Evolutionary conservation across 2,797 vertebrate species (phyloP).

Genomic region (Leptatherina wallacei): DNA sequence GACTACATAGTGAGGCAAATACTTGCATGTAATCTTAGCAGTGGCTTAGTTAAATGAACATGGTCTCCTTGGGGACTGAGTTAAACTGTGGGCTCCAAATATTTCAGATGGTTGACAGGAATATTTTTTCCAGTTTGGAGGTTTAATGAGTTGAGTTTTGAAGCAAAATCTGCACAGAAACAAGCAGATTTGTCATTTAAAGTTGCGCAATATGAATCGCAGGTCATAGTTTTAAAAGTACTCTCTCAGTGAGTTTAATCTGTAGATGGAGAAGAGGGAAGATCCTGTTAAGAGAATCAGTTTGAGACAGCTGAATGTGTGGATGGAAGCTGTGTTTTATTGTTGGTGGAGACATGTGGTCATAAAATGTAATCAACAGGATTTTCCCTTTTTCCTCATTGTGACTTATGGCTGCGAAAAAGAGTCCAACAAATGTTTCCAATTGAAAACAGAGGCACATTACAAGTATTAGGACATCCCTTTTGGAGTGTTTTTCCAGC

Average conservation of each 20-base stretch:
- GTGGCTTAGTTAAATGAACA: not conserved
- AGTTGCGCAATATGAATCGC: not conserved
- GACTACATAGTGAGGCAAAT: conserved; percentile 4
- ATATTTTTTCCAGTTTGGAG: not conserved
- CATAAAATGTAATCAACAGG: conserved; percentile 34
- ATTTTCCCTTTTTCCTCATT: conserved; percentile 47
- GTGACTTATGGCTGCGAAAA: conserved; percentile 21
- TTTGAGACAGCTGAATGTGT: conserved; percentile 13
- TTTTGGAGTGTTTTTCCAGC: conserved; percentile 29
- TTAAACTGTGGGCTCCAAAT: not conserved
- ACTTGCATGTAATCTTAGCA: conserved; percentile 6
- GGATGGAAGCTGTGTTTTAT: conserved; percentile 26
- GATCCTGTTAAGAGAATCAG: not conserved
- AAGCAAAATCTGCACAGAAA: not conserved
- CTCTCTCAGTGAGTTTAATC: too few relatives aligned
- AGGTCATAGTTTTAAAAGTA: not conserved
- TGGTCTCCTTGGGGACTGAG: not conserved
- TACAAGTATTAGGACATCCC: conserved; percentile 33
- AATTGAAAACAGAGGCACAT: conserved; percentile 36
- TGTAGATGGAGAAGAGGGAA: not conserved
- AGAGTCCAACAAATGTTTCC: conserved; percentile 46
- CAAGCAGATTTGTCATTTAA: not conserved
- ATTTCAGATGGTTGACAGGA: not conserved
- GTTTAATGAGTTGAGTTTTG: not conserved
- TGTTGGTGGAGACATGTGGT: conserved; percentile 30